These are phyloP conservation scores for Cyrtonyx montezumae DNA, from an alignment of 2,113 vertebrate species.

Conservation along the genomic window DNA sequence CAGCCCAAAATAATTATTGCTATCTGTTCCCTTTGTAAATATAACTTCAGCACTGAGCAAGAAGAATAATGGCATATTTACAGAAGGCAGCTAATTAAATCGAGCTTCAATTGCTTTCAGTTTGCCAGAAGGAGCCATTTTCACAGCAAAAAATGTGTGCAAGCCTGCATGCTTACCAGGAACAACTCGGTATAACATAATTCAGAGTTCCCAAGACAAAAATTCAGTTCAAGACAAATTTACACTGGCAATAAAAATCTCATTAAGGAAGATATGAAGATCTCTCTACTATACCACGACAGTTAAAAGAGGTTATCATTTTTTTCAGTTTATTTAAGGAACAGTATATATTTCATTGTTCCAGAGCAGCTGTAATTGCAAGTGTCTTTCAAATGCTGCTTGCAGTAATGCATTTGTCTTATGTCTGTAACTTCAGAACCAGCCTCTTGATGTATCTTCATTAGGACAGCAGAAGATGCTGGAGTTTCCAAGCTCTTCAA, in stretches of 20 bases:
- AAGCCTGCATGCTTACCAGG: constrained; percentile 67
- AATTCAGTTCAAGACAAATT: constrained; percentile 79
- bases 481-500: neutral
- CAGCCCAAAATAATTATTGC: constrained; percentile 79
- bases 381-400: constrained; percentile 51
- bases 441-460: constrained; percentile 35
- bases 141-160: constrained; percentile 74
- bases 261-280: constrained; percentile 78
- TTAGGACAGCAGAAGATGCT: neutral
- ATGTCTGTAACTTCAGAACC: constrained; percentile 2
- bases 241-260: constrained; percentile 78
- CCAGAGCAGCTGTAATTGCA: constrained; percentile 62
- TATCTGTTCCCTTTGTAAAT: constrained; percentile 81
- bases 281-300: constrained; percentile 59
- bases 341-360: constrained; percentile 71
- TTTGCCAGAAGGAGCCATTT: constrained; percentile 84
- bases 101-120: constrained; percentile 80
- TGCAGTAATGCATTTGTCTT: constrained; percentile 33
- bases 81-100: constrained; percentile 84
- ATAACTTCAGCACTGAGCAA: constrained; percentile 73
- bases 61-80: constrained; percentile 83
- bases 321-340: constrained; percentile 74
- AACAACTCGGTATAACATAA: constrained; percentile 76
- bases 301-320: constrained; percentile 72
- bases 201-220: constrained; percentile 81